Percentiles rank a stretch among this genome's conserved stretches.
Evolutionary conservation across 1,140 invertebrate genomes (phyloP).

Genomic region (Ephestia elutella): DNA sequence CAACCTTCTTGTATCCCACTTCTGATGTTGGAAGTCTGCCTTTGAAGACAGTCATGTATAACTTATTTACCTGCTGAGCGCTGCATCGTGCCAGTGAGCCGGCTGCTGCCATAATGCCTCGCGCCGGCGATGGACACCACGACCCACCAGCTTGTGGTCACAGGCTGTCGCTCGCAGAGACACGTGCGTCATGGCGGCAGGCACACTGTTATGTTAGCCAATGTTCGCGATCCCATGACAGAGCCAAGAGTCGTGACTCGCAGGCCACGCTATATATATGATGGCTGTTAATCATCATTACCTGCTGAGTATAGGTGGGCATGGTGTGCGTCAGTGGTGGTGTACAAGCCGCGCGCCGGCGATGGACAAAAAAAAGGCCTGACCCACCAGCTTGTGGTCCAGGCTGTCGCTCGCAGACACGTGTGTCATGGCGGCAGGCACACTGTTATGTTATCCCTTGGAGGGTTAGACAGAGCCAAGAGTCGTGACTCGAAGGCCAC

Average conservation of each 20-base stretch:
- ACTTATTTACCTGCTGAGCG: slow-evolving; percentile 59
- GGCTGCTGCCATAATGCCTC: slow-evolving; percentile 43
- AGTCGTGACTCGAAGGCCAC: too few species aligned
- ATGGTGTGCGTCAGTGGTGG: slow-evolving; percentile 46
- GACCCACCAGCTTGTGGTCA: slow-evolving; percentile 50
- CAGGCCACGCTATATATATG: too few species aligned
- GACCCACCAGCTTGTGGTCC: slow-evolving; percentile 48
- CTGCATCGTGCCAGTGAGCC: slow-evolving; percentile 49
- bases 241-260: too few species aligned
- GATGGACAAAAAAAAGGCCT: slow-evolving; percentile 54
- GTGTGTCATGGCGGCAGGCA: slow-evolving; percentile 79
- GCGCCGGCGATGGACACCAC: slow-evolving; percentile 55
- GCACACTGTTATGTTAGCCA: slow-evolving; percentile 85
- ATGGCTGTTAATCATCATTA: too few species aligned
- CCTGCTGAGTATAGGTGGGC: slow-evolving; percentile 61
- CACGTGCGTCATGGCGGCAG: slow-evolving; percentile 78
- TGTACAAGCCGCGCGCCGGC: slow-evolving; percentile 47
- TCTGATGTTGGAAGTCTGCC: too few species aligned
- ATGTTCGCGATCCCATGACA: too few species aligned
- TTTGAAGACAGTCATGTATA: too few species aligned
- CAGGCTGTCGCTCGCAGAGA: slow-evolving; percentile 55
- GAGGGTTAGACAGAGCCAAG: too few species aligned
- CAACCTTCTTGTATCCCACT: too few species aligned
- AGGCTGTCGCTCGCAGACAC: slow-evolving; percentile 53
- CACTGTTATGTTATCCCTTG: too few species aligned